Conservation (phyloP, 2,888 invertebrate genomes). For the Conistra vaccinii region DNA sequence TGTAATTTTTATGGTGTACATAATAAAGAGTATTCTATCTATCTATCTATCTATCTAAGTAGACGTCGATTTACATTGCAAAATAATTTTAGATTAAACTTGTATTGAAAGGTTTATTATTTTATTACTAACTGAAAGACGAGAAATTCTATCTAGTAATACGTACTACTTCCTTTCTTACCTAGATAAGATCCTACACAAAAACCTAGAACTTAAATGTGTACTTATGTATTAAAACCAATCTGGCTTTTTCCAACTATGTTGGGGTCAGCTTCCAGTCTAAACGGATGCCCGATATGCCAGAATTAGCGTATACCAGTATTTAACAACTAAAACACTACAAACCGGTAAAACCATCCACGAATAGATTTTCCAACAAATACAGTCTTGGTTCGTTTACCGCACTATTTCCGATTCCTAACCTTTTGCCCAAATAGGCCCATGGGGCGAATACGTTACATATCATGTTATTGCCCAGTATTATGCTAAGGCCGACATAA, state of each 20-base stretch:
- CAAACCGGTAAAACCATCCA: slow-evolving; percentile 38
- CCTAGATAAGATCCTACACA: not conserved
- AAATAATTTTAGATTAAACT: not conserved
- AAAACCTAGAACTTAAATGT: not conserved
- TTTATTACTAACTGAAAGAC: not conserved
- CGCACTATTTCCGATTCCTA: slow-evolving; percentile 62
- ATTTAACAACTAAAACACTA: slow-evolving; percentile 11
- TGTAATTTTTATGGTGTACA: too few relatives aligned
- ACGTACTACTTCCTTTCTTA: not conserved
- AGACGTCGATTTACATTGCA: not conserved
- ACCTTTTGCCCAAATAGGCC: slow-evolving; percentile 63
- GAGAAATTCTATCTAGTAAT: not conserved
- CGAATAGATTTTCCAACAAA: slow-evolving; percentile 50
- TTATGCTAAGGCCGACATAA: slow-evolving; percentile 61
- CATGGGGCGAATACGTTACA: slow-evolving; percentile 66
- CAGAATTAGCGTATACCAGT: too few relatives aligned
- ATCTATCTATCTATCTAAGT: too few relatives aligned
- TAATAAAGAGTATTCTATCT: too few relatives aligned
- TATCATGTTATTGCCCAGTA: slow-evolving; percentile 64
- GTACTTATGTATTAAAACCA: not conserved
- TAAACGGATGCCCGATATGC: too few relatives aligned
- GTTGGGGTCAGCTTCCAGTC: too few relatives aligned
- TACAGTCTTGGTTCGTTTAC: slow-evolving; percentile 59
- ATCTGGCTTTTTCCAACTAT: too few relatives aligned
- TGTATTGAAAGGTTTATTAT: not conserved